Evolutionary conservation across 92 coral and sea anemone species (phyloP), one percentile per base, ranked within the genome.

Genomic region (Pocillopora grandis): DNA sequence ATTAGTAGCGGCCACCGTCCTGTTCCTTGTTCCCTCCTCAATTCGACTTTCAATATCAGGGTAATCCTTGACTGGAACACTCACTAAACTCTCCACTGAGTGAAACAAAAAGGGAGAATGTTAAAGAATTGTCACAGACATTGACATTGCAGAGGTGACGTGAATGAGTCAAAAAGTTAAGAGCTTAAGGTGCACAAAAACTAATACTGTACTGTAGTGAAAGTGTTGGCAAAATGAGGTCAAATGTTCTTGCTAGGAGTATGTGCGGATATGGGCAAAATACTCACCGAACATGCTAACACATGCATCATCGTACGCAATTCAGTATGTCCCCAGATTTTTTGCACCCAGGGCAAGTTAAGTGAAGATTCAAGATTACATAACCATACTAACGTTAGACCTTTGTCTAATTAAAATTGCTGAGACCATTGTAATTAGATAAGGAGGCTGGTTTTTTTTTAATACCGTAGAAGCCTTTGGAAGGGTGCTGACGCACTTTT

Each of bases 1-100:
- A 83, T 95, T 95, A 66, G 98, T 95, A 23, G 98, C 97, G n/a
- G 97, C 98, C 61, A 95, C 97, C 16, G 98, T 95, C 76, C 98
- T 89, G 81, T 89, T 95, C 63, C 89, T 90, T 19, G 98, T 95
- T 20, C 98, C 98, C 23, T 95, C 98, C 72, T 89, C 93, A 71
- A 95, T 95, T 63, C 93, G 93, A 87, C 88, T 92, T 56, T 95
- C 97, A 58, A 95, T 95, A 66, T 95, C 98, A 55, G 87, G 86
- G 81, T 95, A 95, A 76, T 94, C 94, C 60, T 91, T 95, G 65
- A 95, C 98, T 5, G 98, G 98, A 1, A 95, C 98, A 8, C 97
- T 90, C 12, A 89, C 91, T 20, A 95, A 88, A 81, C 95, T 93
- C 78, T 95, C 98, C 49, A 95, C 98, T 95, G 67, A 70, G 77